Evolutionary conservation across 2,113 vertebrate species (phyloP).

Genomic region (Pelusios castaneus): DNA sequence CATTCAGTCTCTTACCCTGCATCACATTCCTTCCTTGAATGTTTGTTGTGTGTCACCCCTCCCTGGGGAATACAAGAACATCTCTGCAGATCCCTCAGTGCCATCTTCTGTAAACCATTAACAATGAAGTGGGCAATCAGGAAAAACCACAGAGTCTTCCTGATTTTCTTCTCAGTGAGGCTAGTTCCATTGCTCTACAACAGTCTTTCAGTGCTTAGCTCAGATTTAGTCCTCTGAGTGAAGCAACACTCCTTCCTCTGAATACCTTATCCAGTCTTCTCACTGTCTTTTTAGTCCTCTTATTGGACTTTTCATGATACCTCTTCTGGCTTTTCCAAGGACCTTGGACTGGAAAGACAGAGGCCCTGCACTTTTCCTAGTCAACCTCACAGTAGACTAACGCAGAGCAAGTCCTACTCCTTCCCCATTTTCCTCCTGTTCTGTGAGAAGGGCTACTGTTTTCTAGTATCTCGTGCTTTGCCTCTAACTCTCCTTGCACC

Average conservation of each 20-base stretch:
- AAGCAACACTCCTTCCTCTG: neutral
- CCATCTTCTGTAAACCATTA: neutral
- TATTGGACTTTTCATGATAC: neutral
- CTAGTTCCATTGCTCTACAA: neutral
- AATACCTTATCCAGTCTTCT: neutral
- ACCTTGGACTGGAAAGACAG: neutral
- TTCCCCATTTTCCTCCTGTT: neutral
- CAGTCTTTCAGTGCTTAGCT: neutral
- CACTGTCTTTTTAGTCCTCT: neutral
- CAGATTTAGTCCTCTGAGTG: neutral
- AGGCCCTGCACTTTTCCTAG: neutral
- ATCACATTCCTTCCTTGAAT: neutral
- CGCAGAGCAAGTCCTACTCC: neutral
- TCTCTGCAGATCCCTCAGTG: neutral
- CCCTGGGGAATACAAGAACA: neutral
- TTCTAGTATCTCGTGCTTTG: neutral
- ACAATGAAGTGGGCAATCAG: neutral
- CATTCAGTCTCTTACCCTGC: neutral
- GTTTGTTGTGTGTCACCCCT: neutral
- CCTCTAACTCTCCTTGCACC: neutral
- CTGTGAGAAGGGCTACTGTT: neutral
- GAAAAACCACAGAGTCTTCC: neutral
- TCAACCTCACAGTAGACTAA: neutral
- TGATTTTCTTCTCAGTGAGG: neutral
- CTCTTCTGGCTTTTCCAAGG: neutral